These are phyloP conservation scores for Dioctria linearis DNA, from an alignment of 2,888 invertebrate genomes.

Conservation along the genomic window DNA sequence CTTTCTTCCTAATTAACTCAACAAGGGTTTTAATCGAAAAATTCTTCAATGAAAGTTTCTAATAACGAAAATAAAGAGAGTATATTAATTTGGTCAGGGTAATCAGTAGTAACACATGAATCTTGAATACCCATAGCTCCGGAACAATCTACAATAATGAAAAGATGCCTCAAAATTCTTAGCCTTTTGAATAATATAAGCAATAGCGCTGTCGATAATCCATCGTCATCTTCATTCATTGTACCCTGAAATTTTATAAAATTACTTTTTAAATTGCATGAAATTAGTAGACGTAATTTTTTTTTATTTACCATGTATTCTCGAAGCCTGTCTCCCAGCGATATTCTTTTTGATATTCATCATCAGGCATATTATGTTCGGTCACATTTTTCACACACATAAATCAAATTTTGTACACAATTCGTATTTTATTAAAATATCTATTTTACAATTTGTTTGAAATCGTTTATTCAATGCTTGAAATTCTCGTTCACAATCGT, in stretches of 20 bases:
- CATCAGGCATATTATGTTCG: constrained; percentile 71
- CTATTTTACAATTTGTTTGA: too few relatives aligned
- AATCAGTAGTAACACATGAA: constrained; percentile 74
- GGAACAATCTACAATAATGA: constrained; percentile 92
- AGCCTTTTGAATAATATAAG: constrained; percentile 91
- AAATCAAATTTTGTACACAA: too few relatives aligned
- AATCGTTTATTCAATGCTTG: too few relatives aligned
- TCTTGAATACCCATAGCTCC: constrained; percentile 96
- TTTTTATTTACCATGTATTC: constrained; percentile 84
- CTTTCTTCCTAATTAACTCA: too few relatives aligned
- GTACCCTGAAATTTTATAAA: constrained; percentile 81
- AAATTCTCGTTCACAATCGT: too few relatives aligned
- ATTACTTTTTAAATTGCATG: not conserved
- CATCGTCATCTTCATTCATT: constrained; percentile 96
- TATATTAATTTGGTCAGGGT: too few relatives aligned
- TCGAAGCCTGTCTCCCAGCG: constrained; percentile 97
- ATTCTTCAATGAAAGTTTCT: too few relatives aligned
- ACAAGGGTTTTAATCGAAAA: too few relatives aligned
- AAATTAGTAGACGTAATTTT: too few relatives aligned
- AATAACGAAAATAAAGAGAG: too few relatives aligned
- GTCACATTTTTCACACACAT: too few relatives aligned
- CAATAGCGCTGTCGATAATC: constrained; percentile 91
- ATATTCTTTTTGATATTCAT: constrained; percentile 89
- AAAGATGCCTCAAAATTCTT: constrained; percentile 99
- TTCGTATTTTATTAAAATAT: too few relatives aligned